Evolutionary conservation across 2,888 invertebrate species (phyloP).

Genomic region (Lepidocyrtoides sp.): DNA sequence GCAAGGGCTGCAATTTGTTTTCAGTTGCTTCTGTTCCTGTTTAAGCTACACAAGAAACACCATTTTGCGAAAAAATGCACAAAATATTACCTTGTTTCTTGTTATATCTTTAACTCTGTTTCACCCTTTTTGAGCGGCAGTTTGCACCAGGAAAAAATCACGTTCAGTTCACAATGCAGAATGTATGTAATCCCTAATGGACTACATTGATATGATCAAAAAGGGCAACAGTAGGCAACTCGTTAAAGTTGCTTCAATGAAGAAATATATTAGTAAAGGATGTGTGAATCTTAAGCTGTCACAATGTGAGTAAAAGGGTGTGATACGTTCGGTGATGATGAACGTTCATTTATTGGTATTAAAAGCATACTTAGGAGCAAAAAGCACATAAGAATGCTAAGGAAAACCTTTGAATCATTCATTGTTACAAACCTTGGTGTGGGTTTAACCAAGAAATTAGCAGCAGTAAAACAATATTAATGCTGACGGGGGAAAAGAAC

Average conservation of each 20-base stretch:
- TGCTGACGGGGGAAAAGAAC: background rate
- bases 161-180: constrained; percentile 42
- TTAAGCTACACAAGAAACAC: background rate
- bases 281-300: constrained; percentile 63
- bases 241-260: background rate
- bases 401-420: background rate
- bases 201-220: constrained; percentile 46
- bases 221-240: background rate
- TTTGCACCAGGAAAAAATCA: constrained; percentile 42
- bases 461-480: background rate
- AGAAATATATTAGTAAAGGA: constrained; percentile 45
- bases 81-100: constrained; percentile 61
- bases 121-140: background rate
- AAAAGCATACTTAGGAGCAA: no score
- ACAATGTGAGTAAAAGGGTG: background rate
- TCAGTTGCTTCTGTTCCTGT: background rate
- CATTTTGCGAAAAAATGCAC: constrained; percentile 43
- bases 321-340: background rate
- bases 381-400: no score
- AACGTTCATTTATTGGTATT: background rate
- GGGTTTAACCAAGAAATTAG: background rate
- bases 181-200: constrained; percentile 59
- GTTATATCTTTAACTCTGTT: background rate
- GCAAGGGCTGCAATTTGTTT: background rate
- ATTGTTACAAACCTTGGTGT: background rate